Evolutionary conservation across 2,113 vertebrate genomes (phyloP), one percentile per base, ranked within the genome.

Genomic region (Neopipo cinnamomea): DNA sequence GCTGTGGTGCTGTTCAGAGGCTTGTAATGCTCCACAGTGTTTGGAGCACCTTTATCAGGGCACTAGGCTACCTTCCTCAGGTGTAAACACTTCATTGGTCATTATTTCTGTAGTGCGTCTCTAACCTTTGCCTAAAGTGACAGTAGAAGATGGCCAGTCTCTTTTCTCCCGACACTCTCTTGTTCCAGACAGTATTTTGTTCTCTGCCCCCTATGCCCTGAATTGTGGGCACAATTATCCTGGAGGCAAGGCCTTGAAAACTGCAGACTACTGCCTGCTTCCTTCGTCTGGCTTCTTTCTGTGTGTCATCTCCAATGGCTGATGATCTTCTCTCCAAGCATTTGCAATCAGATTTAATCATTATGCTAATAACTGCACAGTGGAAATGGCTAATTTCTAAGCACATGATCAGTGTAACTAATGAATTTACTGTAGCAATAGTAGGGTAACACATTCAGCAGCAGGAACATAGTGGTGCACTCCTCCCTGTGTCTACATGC

Each of bases 291-390:
- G 15, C 42, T 70, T 61, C 19, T 8, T 63, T 65, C 23, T 46
- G 5, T 53, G 2, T 49, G 59, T 80, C 46, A 20, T 52, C 49
- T 73, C 30, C 72, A 50, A 5, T 30, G 14, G 33, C 61, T 81
- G 66, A 71, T 5, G 7, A 59, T 30, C 62, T 77, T 68, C 35
- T 79, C 50, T 46, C 23, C 14, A 41, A 23, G 75, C 20, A 2
- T 78, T 92, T 92, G 72, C 73, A 86, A 37, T 93, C 80, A 55
- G 18, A 28, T 88, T 77, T 91, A 77, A 89, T 91, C 86, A 61
- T 77, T 84, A 71, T 91, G 59, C 49, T 86, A 84, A 62, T 89
- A 84, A 63, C 50, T 35, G 27, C 55, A 46, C 50, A 41, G 91
- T 90, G 63, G 46, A 91, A 91, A 49, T 86, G 28, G 81, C 68